Conservation (phyloP, 2,113 vertebrate genomes). For the Nicator chloris region DNA sequence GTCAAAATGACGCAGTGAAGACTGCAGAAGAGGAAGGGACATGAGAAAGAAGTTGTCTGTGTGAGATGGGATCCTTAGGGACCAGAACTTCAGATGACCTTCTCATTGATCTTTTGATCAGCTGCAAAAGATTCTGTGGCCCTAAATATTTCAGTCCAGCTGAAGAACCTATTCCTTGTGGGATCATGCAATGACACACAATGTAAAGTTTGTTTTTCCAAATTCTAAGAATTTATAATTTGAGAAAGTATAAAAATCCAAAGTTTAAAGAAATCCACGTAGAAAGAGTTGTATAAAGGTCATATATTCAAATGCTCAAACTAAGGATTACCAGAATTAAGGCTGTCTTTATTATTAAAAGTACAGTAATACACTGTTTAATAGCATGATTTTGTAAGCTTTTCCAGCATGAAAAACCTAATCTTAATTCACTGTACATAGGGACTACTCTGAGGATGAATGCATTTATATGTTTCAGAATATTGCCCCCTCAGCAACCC, state of each 20-base stretch:
- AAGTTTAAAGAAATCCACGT: not conserved
- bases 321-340: not conserved
- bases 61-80: not conserved
- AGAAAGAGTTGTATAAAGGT: not conserved
- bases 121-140: not conserved
- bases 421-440: not conserved
- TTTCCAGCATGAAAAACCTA: not conserved
- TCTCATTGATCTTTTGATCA: not conserved
- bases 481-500: not conserved
- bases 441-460: not conserved
- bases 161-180: not conserved
- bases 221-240: not conserved
- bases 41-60: not conserved
- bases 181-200: rapidly evolving
- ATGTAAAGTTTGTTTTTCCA: not conserved
- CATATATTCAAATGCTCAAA: not conserved
- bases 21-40: not conserved
- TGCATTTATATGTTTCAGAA: not conserved
- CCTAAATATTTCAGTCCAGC: not conserved
- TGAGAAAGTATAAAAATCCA: not conserved
- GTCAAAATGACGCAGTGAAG: not conserved
- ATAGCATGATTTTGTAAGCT: not conserved
- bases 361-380: not conserved
- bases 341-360: not conserved
- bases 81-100: not conserved